Percentiles rank a stretch among this genome's conserved stretches.
Evolutionary conservation across 2,888 invertebrate species (phyloP).

Genomic region (Phyto melanocephala): DNA sequence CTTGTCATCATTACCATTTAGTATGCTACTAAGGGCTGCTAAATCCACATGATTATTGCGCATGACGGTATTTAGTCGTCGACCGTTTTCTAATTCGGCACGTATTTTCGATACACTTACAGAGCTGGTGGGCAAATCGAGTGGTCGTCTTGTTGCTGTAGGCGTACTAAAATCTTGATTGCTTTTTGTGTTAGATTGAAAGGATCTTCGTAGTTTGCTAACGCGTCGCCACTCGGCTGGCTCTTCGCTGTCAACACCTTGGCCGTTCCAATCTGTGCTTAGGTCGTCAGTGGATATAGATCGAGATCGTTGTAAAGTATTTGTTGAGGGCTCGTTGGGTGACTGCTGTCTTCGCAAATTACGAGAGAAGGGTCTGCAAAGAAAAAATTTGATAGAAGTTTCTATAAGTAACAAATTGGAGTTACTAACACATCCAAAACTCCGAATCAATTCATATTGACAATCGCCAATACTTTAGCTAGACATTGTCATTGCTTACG

Average conservation of each 20-base stretch:
- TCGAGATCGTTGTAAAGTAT: slow-evolving; percentile 74
- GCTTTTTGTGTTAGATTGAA: slow-evolving; percentile 80
- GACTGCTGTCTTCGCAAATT: slow-evolving; percentile 74
- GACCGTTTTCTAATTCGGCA: slow-evolving; percentile 81
- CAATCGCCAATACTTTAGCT: too few relatives aligned
- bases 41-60: slow-evolving; percentile 81
- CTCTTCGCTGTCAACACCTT: slow-evolving; percentile 76
- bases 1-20: slow-evolving; percentile 70
- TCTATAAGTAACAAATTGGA: too few relatives aligned
- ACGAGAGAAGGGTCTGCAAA: slow-evolving; percentile 70
- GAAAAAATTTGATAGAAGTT: too few relatives aligned
- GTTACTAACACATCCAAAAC: too few relatives aligned
- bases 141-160: slow-evolving; percentile 68
- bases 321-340: slow-evolving; percentile 64
- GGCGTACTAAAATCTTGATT: slow-evolving; percentile 10
- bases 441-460: too few relatives aligned
- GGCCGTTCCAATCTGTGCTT: slow-evolving; percentile 75
- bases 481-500: too few relatives aligned
- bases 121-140: slow-evolving; percentile 79
- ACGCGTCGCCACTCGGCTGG: slow-evolving; percentile 84
- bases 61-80: slow-evolving; percentile 80
- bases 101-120: slow-evolving; percentile 81
- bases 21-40: slow-evolving; percentile 80
- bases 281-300: slow-evolving; percentile 81
- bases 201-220: slow-evolving; percentile 83